Evolutionary conservation across 2,797 vertebrate genomes (phyloP), one percentile per base, ranked within the genome.

Genomic region (Schizopygopsis malacanthus): DNA sequence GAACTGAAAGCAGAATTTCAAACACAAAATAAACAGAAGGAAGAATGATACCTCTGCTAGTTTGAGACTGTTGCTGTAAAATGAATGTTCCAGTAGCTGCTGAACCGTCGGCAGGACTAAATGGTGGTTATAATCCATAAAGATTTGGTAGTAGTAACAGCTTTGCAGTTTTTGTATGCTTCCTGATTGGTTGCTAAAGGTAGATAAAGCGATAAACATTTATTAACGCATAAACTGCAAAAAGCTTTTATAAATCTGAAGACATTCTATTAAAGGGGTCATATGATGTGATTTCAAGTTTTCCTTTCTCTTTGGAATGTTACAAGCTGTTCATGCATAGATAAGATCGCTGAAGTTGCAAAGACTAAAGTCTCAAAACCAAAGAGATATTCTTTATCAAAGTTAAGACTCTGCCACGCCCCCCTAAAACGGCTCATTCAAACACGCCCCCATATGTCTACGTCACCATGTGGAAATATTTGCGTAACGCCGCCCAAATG

Each of bases 91-190:
- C 85, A 96, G 91, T 3, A 96, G 92, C 92, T 96, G 94, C 88
- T 95, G 95, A 33, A 96, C 94, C 0, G 94, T 94, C 0, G 96
- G 95, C 81, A 96, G 91, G 54, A 96, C 90, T 89, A 96, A 92
- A 47, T 89, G 92, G 91, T 96, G 93, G 88, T 95, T 94, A 88
- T 94, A 94, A 69, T 96, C 96, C 91, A 95, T 89, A 88, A 96
- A 95, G 81, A 96, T 96, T 91, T 96, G 96, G 41, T 96, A 96
- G 88, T 92, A 95, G 92, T 94, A 96, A 77, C 94, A 94, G 28
- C 93, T 94, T 92, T 96, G 94, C 43, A 94, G 93, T 86, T 94
- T 92, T 28, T 92, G 92, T 0, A 92, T 92, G 56, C 92, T 92
- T 0, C 86, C 92, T 1, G 90, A 88, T 22, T 92, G 94, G 76